These are phyloP conservation scores for Druon quercuslanigerum DNA, from an alignment of 1,140 invertebrate species.

Conservation along the genomic window DNA sequence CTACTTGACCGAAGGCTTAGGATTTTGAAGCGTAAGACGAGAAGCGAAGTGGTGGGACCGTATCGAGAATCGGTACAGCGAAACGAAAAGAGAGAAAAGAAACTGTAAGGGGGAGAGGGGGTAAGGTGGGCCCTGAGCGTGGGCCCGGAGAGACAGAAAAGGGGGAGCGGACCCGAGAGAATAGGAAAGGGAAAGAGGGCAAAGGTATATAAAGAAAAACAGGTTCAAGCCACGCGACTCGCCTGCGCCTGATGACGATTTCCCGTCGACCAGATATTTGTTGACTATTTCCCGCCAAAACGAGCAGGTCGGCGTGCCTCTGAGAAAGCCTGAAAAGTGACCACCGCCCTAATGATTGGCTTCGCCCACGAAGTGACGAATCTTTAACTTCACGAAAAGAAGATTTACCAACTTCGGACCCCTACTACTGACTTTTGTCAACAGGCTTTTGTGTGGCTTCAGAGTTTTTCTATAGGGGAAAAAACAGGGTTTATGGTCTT, in stretches of 20 bases:
- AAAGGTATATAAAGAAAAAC: conserved; percentile 47
- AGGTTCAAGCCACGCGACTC: conserved; percentile 70
- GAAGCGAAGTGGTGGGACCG: conserved; percentile 57
- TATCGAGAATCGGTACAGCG: neutral
- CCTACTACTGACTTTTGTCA: neutral
- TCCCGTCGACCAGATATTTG: conserved; percentile 48
- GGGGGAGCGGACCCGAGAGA: conserved; percentile 32
- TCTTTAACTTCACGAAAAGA: conserved; percentile 38
- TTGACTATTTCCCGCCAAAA: conserved; percentile 68
- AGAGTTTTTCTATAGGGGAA: neutral
- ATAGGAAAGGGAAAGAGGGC: conserved; percentile 46
- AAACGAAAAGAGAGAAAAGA: conserved; percentile 37
- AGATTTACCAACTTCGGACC: neutral
- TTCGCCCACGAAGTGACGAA: conserved; percentile 3
- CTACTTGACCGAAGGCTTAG: conserved; percentile 41
- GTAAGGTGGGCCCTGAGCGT: conserved; percentile 36
- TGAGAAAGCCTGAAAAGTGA: conserved; percentile 4
- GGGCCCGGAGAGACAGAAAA: conserved; percentile 42
- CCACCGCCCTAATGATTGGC: neutral
- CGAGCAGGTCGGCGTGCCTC: conserved; percentile 43
- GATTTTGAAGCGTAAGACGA: conserved; percentile 64
- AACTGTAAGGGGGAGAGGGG: conserved; percentile 37
- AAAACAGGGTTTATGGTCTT: neutral
- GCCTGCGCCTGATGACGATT: conserved; percentile 54
- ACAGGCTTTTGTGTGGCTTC: neutral